Base-by-base conservation (phyloP, 2,888 invertebrate genomes). In the Drosophila multiciliata region DNA sequence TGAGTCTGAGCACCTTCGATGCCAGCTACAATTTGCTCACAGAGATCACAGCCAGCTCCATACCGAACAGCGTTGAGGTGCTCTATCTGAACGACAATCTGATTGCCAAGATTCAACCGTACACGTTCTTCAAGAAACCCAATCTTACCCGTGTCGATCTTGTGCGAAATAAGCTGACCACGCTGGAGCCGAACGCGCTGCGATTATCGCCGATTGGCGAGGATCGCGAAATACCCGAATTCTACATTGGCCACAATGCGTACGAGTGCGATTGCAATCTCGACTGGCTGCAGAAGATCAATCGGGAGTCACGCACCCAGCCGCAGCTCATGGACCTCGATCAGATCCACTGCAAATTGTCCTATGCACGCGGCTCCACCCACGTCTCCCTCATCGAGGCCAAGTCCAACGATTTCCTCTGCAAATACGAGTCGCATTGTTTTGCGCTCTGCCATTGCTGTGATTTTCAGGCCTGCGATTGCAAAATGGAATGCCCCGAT, bases 401-500 rank as follows among this genome's bases (percentile, higher is more conserved):
- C 60, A 96, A 97, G 92, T 96, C 97, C 8, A 96, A 97, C 62
- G 97, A 98, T 93, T 98, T 98, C 93, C 95, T 98, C 90, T 98
- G 98, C 94, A 96, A 97, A 84, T 98, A 98, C 94, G 96, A 96
- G 93, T 96, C 97, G 55, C 98, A 98, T 92, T 99, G 99, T 94
- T 98, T 98, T 93, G 97, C 98, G 7, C 94, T 98, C 82, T 99
- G 99, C 93, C 97, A 98, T 92, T 99, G 99, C 94, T 99, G 99
- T 94, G 98, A 98, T 93, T 99, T 98, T 93, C 98, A 98, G 93
- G 98, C 98, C 62, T 99, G 99, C 94, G 99, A 99, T 94, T 99
- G 99, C 94, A 97, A 98, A 94, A 98, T 98, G 97, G 97, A 97
- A 89, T 99, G 99, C 92, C 99, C 99, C 59, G 95, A 95, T 71